Evolutionary conservation across 2,113 vertebrate genomes (phyloP).

Genomic region (Podarcis cretensis): DNA sequence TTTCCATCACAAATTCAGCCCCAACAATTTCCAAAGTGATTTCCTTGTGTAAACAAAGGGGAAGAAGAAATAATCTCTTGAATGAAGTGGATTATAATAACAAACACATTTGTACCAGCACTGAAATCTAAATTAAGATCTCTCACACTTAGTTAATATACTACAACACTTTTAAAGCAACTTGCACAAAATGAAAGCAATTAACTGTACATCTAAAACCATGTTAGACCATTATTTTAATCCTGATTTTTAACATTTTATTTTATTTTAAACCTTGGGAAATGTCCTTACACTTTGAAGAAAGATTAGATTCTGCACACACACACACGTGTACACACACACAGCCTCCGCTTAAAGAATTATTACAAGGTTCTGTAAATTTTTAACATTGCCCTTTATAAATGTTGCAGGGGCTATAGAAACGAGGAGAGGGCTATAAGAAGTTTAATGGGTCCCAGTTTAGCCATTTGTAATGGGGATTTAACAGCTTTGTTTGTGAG

Average conservation of each 20-base stretch:
- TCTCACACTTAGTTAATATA: conserved; percentile 40
- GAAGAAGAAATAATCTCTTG: conserved; percentile 57
- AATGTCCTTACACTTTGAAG: conserved; percentile 37
- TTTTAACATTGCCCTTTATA: conserved; percentile 84
- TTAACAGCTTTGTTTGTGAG: conserved; percentile 86
- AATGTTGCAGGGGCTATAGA: conserved; percentile 79
- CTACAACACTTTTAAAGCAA: conserved; percentile 31
- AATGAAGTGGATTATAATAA: conserved; percentile 56
- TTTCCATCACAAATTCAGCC: conserved; percentile 65
- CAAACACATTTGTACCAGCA: conserved; percentile 43
- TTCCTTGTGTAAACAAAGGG: conserved; percentile 53
- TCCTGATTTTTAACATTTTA: conserved; percentile 11
- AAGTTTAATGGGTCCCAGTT: conserved; percentile 82
- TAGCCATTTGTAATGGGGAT: conserved; percentile 80
- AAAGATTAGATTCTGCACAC: conserved; percentile 34
- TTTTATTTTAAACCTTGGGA: conserved; percentile 21
- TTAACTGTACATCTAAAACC: conserved; percentile 5
- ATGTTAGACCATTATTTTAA: not conserved
- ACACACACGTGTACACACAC: not conserved
- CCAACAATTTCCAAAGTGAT: conserved; percentile 66
- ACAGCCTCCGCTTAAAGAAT: conserved; percentile 65
- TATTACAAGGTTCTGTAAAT: conserved; percentile 74
- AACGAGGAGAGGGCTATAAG: conserved; percentile 77
- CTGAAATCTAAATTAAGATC: conserved; percentile 20
- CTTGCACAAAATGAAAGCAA: conserved; percentile 4